Conservation (phyloP, 2,113 vertebrate species). For the Apus apus region DNA sequence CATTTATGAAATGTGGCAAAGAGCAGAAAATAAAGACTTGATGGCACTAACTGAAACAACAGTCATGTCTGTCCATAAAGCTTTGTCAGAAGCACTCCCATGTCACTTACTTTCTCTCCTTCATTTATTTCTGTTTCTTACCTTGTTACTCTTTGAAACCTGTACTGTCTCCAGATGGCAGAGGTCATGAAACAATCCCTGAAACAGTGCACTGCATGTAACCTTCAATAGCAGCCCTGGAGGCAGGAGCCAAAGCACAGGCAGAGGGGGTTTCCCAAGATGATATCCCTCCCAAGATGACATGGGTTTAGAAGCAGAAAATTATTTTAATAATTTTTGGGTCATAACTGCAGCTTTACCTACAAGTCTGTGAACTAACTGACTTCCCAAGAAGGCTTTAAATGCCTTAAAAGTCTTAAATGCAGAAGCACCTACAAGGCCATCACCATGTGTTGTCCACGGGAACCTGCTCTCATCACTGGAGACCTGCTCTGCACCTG, state of each 20-base stretch:
- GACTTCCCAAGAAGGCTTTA: not conserved
- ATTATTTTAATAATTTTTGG: not conserved
- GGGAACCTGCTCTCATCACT: not conserved
- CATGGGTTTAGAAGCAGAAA: not conserved
- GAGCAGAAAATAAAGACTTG: not conserved
- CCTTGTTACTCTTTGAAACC: not conserved
- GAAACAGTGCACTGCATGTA: not conserved
- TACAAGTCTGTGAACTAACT: not conserved
- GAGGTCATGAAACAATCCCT: not conserved
- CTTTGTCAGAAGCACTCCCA: fast-evolving
- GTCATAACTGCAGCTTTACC: not conserved
- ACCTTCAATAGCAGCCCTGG: not conserved
- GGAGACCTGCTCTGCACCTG: not conserved
- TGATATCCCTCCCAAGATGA: not conserved
- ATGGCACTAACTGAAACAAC: not conserved
- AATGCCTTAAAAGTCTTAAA: not conserved
- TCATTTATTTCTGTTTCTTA: not conserved
- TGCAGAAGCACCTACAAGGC: not conserved
- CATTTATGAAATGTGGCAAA: not conserved
- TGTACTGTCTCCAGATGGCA: not conserved
- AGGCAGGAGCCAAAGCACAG: not conserved
- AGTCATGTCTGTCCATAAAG: not conserved
- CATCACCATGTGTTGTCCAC: not conserved
- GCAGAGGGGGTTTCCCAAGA: not conserved
- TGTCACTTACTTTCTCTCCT: not conserved